A percentile compares a stretch with the other conserved stretches of the same genome.
Conservation (phyloP, 2,797 vertebrate species). For the Tympanoctomys barrerae region DNA sequence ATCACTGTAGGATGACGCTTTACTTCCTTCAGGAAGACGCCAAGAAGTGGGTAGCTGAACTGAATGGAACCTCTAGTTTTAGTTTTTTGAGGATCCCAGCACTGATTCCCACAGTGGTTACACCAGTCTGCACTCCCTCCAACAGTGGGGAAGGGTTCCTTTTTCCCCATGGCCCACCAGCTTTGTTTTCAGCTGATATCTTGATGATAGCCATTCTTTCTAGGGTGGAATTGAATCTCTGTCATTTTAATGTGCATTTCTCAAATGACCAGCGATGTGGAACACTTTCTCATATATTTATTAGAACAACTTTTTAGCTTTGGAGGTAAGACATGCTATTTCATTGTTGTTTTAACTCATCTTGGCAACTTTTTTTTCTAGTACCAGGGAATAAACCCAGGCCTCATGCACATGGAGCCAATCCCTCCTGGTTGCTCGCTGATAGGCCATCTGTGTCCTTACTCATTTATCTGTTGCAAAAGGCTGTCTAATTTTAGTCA, state of each 20-base stretch:
- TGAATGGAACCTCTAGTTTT: not conserved
- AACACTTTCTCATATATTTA: not conserved
- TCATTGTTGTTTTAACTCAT: not conserved
- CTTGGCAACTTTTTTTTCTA: not conserved
- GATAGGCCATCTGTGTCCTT: not conserved
- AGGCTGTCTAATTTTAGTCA: conserved; percentile 20
- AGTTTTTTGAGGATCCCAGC: not conserved
- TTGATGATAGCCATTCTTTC: not conserved
- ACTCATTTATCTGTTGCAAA: conserved; percentile 19
- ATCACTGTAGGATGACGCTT: not conserved
- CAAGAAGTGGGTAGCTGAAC: not conserved
- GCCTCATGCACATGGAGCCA: not conserved
- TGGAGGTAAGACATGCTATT: not conserved
- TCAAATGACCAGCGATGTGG: not conserved
- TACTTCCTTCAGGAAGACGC: not conserved
- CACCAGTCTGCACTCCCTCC: not conserved
- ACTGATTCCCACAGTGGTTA: not conserved
- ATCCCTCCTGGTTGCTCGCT: not conserved
- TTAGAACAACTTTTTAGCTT: not conserved
- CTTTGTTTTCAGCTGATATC: not conserved
- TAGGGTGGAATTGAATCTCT: not conserved
- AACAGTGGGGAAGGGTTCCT: not conserved
- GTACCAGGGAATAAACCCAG: not conserved
- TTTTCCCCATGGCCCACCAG: not conserved
- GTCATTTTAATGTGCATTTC: not conserved